Base-by-base conservation (phyloP, 2,888 invertebrate species). In the Diplolepis rosae region DNA sequence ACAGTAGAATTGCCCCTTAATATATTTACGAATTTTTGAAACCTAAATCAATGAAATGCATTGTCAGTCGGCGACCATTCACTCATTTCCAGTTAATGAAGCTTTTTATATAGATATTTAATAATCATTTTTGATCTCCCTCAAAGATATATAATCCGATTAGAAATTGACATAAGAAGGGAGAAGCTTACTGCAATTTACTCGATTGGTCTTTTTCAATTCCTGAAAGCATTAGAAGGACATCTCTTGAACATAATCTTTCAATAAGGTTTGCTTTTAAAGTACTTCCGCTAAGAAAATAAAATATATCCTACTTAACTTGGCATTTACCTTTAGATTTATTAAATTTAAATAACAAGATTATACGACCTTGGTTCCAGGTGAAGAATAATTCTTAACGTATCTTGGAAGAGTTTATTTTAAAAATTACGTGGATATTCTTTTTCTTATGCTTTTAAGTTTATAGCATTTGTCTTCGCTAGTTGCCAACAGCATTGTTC, bases 251-350 rank as follows among this genome's bases (percentile, higher is more conserved):
- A 39, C n/a, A 24, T 39, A 61, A 61, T 61, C 39, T 61, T 61
- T 24, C 56, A 61, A n/a, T n/a, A n/a, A 24, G 27, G 15, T n/a
- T 39, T 54, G 35, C n/a, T n/a, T 39, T 39, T 1, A 61, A 24
- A 61, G 61, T 27, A 22, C 56, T 22, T 27, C n/a, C 39, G 61
- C 39, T 39, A 39, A 61, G 35, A 61, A 61, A 18, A 18, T 48
- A 42, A 15, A 56, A 32, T 35, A 61, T 42, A 61, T 39, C 61
- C 13, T 22, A 61, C 61, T 39, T 61, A 61, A 22, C 61, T 22
- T 13, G 32, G 24, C 35, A 11, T 56, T 56, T 32, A n/a, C n/a
- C n/a, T n/a, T n/a, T n/a, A n/a, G n/a, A n/a, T n/a, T n/a, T n/a
- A n/a, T n/a, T n/a, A n/a, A n/a, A n/a, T n/a, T n/a, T n/a, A n/a